Percentiles rank a stretch among this genome's conserved stretches.
Evolutionary conservation across 2,888 invertebrate species (phyloP).

Genomic region (Plebejus melissa): DNA sequence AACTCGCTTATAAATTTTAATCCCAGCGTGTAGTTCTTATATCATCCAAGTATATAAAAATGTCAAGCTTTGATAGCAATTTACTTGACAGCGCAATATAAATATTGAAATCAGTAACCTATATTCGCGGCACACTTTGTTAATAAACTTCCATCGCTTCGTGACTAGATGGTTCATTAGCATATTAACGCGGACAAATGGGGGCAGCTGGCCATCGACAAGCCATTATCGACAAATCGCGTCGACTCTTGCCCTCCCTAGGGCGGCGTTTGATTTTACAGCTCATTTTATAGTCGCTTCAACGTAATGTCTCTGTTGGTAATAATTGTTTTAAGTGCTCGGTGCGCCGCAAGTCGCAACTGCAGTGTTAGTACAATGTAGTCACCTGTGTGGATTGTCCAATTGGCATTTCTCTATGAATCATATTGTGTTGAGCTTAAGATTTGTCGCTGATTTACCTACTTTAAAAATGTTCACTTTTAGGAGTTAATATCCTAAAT

Average conservation of each 20-base stretch:
- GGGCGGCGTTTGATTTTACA: slow-evolving; percentile 45
- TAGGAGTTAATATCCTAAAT: not conserved
- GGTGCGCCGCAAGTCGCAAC: slow-evolving; percentile 33
- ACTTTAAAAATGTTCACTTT: not conserved
- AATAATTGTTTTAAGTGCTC: slow-evolving; percentile 37
- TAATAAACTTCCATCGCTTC: slow-evolving; percentile 44
- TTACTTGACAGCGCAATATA: not conserved
- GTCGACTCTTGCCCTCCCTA: slow-evolving; percentile 39
- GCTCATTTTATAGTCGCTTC: slow-evolving; percentile 51
- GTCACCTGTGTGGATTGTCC: slow-evolving; percentile 24
- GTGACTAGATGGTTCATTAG: slow-evolving; percentile 50
- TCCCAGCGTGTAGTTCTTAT: not conserved
- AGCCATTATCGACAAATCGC: slow-evolving; percentile 41
- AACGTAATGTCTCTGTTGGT: slow-evolving; percentile 41
- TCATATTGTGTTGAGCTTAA: not conserved
- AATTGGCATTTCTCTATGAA: not conserved
- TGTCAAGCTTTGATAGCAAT: not conserved
- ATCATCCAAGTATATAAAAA: slow-evolving; percentile 10
- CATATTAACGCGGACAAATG: slow-evolving; percentile 55
- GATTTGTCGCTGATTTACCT: not conserved
- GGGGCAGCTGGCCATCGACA: slow-evolving; percentile 46
- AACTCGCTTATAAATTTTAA: not conserved
- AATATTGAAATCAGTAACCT: slow-evolving; percentile 3
- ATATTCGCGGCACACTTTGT: slow-evolving; percentile 36
- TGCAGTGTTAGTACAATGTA: slow-evolving; percentile 32